Evolutionary conservation across 2,797 vertebrate species (phyloP).

Genomic region (Okamejei kenojei): DNA sequence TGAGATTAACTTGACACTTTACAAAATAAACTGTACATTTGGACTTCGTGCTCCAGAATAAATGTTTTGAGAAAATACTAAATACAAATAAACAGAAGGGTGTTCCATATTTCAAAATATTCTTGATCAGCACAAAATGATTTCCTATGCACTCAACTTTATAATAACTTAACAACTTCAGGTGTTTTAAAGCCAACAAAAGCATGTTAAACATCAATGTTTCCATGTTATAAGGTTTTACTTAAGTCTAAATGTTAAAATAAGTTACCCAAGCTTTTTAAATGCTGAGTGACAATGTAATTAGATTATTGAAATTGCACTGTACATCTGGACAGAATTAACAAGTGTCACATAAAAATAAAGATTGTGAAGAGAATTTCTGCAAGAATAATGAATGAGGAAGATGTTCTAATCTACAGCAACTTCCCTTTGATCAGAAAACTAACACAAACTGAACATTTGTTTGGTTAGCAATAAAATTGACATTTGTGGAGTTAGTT

Average conservation of each 20-base stretch:
- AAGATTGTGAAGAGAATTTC: not conserved
- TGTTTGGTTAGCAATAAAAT: not conserved
- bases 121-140: not conserved
- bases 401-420: not conserved
- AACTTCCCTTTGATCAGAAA: not conserved
- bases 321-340: not conserved
- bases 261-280: not conserved
- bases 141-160: too few species aligned
- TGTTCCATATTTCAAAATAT: not conserved
- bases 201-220: not conserved
- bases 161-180: not conserved
- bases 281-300: not conserved
- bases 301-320: not conserved
- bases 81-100: not conserved
- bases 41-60: not conserved
- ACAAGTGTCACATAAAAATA: not conserved
- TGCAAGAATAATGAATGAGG: not conserved
- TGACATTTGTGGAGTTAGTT: not conserved
- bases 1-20: not conserved
- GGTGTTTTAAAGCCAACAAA: not conserved
- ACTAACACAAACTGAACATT: too few species aligned
- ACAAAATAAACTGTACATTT: not conserved
- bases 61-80: not conserved
- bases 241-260: not conserved
- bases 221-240: not conserved